These are phyloP conservation scores for Trinorchestia longiramus DNA, from an alignment of 1,140 invertebrate species.

Conservation along the genomic window DNA sequence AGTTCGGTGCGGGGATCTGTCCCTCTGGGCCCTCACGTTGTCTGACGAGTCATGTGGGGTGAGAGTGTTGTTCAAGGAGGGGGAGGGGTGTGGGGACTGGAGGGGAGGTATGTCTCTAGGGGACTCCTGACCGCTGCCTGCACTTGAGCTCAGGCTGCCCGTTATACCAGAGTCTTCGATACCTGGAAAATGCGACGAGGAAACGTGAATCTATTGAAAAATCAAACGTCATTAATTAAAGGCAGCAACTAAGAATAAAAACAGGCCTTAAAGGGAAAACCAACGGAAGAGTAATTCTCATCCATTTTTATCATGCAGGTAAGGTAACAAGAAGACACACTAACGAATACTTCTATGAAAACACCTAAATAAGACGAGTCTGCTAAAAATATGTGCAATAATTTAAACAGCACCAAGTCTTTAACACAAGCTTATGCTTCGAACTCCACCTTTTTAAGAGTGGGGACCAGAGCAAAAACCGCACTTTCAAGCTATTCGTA, in stretches of 20 bases:
- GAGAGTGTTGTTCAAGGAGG: conserved; percentile 36
- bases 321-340: background rate
- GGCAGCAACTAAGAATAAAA: too few relatives aligned
- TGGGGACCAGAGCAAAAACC: background rate
- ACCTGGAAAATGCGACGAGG: background rate
- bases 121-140: conserved; percentile 24
- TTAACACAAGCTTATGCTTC: background rate
- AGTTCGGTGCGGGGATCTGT: conserved; percentile 10
- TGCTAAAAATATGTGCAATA: background rate
- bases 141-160: conserved; percentile 19
- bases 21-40: background rate
- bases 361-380: background rate
- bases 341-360: background rate
- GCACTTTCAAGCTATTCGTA: background rate
- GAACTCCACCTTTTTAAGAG: background rate
- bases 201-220: background rate
- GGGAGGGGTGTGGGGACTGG: conserved; percentile 27
- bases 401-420: background rate
- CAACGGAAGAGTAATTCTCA: too few relatives aligned
- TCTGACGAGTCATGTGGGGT: conserved; percentile 25
- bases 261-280: too few relatives aligned
- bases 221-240: background rate
- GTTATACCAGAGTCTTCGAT: conserved; percentile 22
- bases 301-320: background rate
- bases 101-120: background rate